Percentiles rank a stretch among this genome's conserved stretches.
Conservation (phyloP, 1,140 invertebrate genomes). For the Hestina assimilis region DNA sequence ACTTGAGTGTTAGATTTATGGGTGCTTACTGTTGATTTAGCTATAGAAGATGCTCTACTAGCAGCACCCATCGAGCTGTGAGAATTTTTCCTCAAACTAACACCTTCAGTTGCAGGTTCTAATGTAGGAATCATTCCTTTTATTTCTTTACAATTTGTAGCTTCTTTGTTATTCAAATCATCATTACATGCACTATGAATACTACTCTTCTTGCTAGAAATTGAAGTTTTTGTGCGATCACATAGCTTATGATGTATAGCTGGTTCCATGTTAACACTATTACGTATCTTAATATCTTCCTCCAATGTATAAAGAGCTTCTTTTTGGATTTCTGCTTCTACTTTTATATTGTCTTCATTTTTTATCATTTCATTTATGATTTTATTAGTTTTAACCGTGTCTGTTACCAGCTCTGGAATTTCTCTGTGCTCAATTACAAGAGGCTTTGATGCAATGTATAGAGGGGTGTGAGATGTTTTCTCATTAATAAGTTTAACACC, state of each 20-base stretch:
- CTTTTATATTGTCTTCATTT: constrained; percentile 34
- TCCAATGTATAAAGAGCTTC: constrained; percentile 43
- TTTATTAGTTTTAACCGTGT: constrained; percentile 28
- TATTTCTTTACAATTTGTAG: constrained; percentile 41
- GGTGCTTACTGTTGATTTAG: constrained; percentile 70
- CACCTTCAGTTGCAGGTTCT: constrained; percentile 36
- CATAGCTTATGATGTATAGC: constrained; percentile 80
- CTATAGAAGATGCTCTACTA: constrained; percentile 72
- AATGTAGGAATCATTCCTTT: constrained; percentile 44
- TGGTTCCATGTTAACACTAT: constrained; percentile 75
- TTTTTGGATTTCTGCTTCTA: constrained; percentile 37
- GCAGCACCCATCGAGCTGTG: constrained; percentile 69
- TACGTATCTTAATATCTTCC: constrained; percentile 52
- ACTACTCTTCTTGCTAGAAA: constrained; percentile 66
- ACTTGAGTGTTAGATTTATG: constrained; percentile 73
- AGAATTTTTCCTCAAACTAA: constrained; percentile 61
- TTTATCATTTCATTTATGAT: constrained; percentile 32
- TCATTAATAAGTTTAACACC: constrained; percentile 56
- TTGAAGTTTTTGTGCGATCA: constrained; percentile 72
- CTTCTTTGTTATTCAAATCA: constrained; percentile 53
- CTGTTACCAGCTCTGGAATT: background rate
- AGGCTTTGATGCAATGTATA: constrained; percentile 57
- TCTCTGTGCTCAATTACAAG: constrained; percentile 9
- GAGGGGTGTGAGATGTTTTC: constrained; percentile 44
- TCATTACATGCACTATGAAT: constrained; percentile 54